Percentiles rank a stretch among this genome's conserved stretches.
phyloP scores from a whole-genome alignment of 2,113 vertebrate genomes.

The Probosciger aterrimus region DNA sequence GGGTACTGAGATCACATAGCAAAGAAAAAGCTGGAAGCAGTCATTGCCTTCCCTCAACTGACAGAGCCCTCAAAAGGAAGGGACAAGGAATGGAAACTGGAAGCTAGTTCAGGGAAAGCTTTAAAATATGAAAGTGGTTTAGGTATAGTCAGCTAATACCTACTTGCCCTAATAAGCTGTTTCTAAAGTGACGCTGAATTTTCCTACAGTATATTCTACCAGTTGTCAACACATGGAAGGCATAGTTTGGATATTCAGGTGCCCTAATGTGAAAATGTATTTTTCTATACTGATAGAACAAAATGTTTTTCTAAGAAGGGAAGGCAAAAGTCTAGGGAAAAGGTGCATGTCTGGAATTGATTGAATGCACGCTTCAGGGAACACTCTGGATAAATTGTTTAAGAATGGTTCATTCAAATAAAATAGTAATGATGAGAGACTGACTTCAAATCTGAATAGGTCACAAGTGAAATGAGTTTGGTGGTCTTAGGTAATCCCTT shows the following conservation, averaged over 20 bases:
- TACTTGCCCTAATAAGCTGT: neutral
- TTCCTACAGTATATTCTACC: neutral
- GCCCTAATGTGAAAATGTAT: neutral
- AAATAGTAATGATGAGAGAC: slow-evolving; percentile 67
- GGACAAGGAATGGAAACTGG: neutral
- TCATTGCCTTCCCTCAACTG: neutral
- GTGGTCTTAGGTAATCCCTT: slow-evolving; percentile 53
- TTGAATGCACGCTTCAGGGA: slow-evolving; percentile 42
- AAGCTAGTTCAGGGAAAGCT: neutral
- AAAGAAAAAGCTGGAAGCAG: neutral
- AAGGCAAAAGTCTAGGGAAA: neutral
- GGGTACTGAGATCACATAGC: neutral
- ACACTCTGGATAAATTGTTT: slow-evolving; percentile 62
- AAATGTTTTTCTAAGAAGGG: neutral
- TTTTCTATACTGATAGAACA: neutral
- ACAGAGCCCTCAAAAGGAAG: neutral
- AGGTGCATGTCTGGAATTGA: slow-evolving; percentile 48
- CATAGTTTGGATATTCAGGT: neutral
- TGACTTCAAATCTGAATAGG: slow-evolving; percentile 63
- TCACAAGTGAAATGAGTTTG: slow-evolving; percentile 68
- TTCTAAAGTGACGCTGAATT: neutral
- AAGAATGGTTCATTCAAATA: slow-evolving; percentile 69
- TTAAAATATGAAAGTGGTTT: neutral
- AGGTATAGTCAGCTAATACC: neutral
- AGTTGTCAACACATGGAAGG: neutral